Evolutionary conservation across 2,797 vertebrate genomes (phyloP), one percentile per base, ranked within the genome.

Genomic region (Coregonus sp.): DNA sequence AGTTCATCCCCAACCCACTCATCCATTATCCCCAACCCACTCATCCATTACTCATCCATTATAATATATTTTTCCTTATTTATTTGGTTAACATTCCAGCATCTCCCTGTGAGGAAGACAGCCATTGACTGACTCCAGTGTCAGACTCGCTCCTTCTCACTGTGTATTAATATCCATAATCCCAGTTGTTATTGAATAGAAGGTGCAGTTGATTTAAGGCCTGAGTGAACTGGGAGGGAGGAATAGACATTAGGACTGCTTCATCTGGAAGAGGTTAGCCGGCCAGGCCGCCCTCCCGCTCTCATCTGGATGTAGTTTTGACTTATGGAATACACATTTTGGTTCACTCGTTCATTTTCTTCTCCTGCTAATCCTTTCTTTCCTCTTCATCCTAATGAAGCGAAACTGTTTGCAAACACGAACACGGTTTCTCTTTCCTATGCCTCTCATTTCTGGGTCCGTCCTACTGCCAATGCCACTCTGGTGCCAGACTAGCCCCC

Each of bases 241-340:
- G 70, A 82, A 74, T 31, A 59, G 67, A 79, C 75, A 69, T 79
- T 40, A 63, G 78, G 75, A 82, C 80, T 5, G 20, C 77, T 81
- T 87, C 86, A 88, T 79, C 76, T 89, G 86, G 84, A 86, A 88
- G 75, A 72, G 25, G 75, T 90, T 89, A 89, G 56, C 40, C 37
- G 63, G 73, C 70, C 70, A 33, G 4, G 59, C 80, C 35, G 50
- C 40, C 16, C 14, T 33, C 65, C 65, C 31, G 29, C 67, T 40
- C 76, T 89, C 88, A 91, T 91, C 86, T 91, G 89, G 85, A 85
- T 83, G 80, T 80, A 82, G 82, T 89, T 90, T 89, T 78, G 81
- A 82, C 74, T 91, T 83, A 78, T 83, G 75, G 81, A 81, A 82
- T 85, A 81, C 79, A 83, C 83, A 84, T 90, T 82, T 87, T 82